Conservation (phyloP, 2,888 invertebrate genomes). For the Nezara viridula region DNA sequence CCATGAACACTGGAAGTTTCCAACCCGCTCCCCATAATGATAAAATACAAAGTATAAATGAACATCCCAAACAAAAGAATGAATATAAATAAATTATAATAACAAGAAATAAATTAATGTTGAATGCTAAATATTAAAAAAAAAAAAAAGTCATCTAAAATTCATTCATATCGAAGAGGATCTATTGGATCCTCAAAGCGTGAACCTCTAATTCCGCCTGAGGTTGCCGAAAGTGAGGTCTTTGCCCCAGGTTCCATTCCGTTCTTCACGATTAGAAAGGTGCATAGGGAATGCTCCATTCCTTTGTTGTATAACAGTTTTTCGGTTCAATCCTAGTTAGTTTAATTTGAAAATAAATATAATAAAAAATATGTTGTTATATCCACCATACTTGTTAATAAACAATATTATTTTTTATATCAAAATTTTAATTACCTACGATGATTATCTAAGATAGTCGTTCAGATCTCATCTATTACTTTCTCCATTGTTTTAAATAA, state of each 20-base stretch:
- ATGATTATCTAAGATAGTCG: background rate
- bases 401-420: background rate
- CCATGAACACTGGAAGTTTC: too few species aligned
- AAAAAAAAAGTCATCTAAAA: too few species aligned
- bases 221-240: background rate
- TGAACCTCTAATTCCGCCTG: background rate
- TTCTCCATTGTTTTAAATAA: slow-evolving; percentile 31
- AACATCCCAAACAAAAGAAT: too few species aligned
- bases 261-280: slow-evolving; percentile 14
- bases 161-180: too few species aligned
- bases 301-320: background rate
- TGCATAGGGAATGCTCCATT: background rate
- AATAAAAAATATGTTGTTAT: background rate
- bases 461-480: background rate
- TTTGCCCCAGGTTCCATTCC: background rate
- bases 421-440: background rate
- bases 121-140: too few species aligned
- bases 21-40: too few species aligned
- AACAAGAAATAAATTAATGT: too few species aligned
- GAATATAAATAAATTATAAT: too few species aligned
- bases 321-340: background rate
- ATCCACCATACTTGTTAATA: too few species aligned
- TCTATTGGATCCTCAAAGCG: background rate
- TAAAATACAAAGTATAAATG: too few species aligned
- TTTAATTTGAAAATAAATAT: background rate